Evolutionary conservation across 2,113 vertebrate genomes (phyloP), one percentile per base, ranked within the genome.

Genomic region (Bagarius yarrelli): DNA sequence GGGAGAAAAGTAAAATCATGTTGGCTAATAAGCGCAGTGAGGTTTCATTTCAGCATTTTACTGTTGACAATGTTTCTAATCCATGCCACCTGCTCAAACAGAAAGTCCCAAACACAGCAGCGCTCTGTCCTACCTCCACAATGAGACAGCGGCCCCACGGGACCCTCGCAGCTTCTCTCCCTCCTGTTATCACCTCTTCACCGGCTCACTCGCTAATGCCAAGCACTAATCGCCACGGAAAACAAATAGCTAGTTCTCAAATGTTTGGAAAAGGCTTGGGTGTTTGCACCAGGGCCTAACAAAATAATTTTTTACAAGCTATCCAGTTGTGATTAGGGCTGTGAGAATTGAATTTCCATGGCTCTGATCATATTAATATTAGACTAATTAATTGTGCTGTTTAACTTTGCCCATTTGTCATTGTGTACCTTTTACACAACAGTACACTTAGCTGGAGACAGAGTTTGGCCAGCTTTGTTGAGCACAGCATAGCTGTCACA

Each of bases 81-180:
- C 96, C 96, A 94, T 95, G 95, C 95, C 95, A 98, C 96, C 96
- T 98, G 96, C 95, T 98, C 96, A 98, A 99, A 98, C 95, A 93
- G 82, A 88, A 88, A 89, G 91, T 87, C 64, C 85, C 85, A 84
- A 90, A 93, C 93, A 91, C 85, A 88, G 88, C 91, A 90, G 85
- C 87, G 91, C 87, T 90, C 89, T 87, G 89, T 91, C 87, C 86
- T 86, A 88, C 83, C 85, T 89, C 83, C 82, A 55, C 85, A 86
- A 91, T 87, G 87, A 85, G 87, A 83, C 47, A 87, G 90, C 84
- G 81, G 88, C 89, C 91, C 91, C 84, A 83, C 87, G 90, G 91
- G 89, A 90, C 78, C 79, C 84, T 83, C 25, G 66, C 88, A 85
- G 88, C 85, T 89, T 89, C 88, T 88, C 88, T 57, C 87, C 89